phyloP scores from a whole-genome alignment of 1,140 invertebrate species.

The Diorhabda carinulata region DNA sequence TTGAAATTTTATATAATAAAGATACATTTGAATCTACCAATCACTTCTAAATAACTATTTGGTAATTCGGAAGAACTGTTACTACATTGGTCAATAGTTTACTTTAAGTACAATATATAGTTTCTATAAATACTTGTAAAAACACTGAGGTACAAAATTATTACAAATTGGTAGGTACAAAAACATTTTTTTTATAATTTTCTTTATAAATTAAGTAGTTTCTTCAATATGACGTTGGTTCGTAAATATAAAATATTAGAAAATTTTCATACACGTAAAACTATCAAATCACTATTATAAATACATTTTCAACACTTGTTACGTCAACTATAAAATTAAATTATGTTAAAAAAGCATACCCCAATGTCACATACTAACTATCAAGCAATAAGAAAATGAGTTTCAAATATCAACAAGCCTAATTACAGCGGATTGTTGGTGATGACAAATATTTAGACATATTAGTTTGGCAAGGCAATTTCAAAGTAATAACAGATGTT shows the following conservation, averaged over 20 bases:
- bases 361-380: no score
- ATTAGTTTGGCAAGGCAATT: no score
- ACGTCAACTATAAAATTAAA: background rate
- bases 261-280: conserved; percentile 6
- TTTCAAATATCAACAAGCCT: no score
- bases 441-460: no score
- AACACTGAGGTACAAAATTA: conserved; percentile 43
- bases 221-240: conserved; percentile 1
- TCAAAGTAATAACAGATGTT: no score
- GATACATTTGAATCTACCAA: no score
- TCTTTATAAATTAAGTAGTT: conserved; percentile 21
- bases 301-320: background rate
- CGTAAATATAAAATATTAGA: background rate
- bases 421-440: no score
- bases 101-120: conserved; percentile 27
- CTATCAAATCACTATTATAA: conserved; percentile 4
- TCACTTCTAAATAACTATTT: conserved; percentile 10
- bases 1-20: no score
- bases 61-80: conserved; percentile 34
- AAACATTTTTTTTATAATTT: conserved; percentile 24
- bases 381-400: no score
- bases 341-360: no score
- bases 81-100: conserved; percentile 38
- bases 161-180: conserved; percentile 38
- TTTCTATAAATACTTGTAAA: conserved; percentile 32